phyloP scores from a whole-genome alignment of 2,797 vertebrate genomes.

The Spinus olivaceus region DNA sequence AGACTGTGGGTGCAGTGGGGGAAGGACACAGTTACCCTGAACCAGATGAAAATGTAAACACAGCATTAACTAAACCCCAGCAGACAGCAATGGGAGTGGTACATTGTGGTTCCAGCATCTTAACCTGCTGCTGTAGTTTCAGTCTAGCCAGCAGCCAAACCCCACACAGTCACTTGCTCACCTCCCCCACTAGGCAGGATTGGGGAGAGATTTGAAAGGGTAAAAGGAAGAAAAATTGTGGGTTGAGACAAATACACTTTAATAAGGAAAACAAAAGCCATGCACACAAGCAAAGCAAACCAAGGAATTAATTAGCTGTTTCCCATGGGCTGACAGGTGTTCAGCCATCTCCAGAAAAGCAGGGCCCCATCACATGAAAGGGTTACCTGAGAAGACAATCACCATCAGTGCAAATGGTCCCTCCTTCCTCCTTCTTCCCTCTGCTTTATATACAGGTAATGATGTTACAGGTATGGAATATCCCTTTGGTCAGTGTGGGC shows the following conservation, averaged over 20 bases:
- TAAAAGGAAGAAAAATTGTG: neutral
- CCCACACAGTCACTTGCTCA: neutral
- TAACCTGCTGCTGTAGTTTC: neutral
- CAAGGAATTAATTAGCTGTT: neutral
- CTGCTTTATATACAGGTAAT: neutral
- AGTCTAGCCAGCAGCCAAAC: neutral
- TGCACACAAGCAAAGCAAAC: neutral
- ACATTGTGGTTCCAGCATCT: neutral
- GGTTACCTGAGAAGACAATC: neutral
- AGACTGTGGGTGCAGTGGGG: neutral
- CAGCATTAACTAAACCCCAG: neutral
- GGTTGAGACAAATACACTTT: neutral
- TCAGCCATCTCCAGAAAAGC: neutral
- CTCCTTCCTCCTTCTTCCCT: neutral
- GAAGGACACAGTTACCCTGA: neutral
- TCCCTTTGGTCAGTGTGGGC: neutral
- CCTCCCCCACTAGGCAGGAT: neutral
- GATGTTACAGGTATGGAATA: neutral
- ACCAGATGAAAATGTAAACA: neutral
- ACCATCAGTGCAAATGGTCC: neutral
- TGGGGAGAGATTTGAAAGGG: neutral
- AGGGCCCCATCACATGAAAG: neutral
- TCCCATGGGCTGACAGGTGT: neutral
- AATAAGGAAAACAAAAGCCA: neutral
- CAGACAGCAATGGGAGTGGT: neutral